A percentile compares a stretch with the other conserved stretches of the same genome.
These are phyloP conservation scores for Tringa solitaria DNA, from an alignment of 2,113 vertebrate genomes.

Conservation along the genomic window DNA sequence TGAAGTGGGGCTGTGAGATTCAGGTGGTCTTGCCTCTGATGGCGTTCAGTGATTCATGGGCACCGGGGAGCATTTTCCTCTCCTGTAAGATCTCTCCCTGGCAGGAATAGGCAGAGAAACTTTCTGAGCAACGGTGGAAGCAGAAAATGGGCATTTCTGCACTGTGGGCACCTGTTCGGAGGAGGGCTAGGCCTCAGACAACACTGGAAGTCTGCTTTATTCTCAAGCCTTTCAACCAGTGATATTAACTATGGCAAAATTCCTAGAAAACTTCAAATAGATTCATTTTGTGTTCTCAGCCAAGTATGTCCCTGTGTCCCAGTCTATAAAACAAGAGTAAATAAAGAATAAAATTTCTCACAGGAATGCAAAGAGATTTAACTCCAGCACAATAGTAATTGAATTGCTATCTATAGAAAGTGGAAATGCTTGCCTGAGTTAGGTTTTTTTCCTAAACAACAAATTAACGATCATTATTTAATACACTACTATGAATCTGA, in stretches of 20 bases:
- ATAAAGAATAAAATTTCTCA: neutral
- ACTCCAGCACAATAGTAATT: neutral
- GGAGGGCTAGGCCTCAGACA: neutral
- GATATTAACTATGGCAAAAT: neutral
- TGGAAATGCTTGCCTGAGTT: neutral
- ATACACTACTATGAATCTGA: neutral
- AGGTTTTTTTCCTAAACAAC: neutral
- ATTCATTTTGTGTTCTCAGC: neutral
- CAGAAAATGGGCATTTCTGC: neutral
- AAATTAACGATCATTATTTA: neutral
- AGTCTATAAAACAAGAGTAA: neutral
- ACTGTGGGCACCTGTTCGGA: neutral
- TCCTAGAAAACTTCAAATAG: neutral
- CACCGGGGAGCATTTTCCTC: neutral
- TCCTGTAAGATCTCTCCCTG: neutral
- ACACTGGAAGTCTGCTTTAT: neutral
- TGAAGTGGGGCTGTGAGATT: neutral
- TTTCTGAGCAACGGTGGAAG: neutral
- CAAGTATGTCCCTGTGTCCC: neutral
- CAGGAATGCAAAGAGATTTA: neutral
- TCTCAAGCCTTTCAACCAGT: neutral
- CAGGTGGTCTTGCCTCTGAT: accelerated
- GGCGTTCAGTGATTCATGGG: accelerated
- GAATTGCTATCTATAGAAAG: neutral
- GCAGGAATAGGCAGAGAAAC: neutral